Base-by-base conservation (phyloP, 2,888 invertebrate species). In the Scaptomyza caliginosa region DNA sequence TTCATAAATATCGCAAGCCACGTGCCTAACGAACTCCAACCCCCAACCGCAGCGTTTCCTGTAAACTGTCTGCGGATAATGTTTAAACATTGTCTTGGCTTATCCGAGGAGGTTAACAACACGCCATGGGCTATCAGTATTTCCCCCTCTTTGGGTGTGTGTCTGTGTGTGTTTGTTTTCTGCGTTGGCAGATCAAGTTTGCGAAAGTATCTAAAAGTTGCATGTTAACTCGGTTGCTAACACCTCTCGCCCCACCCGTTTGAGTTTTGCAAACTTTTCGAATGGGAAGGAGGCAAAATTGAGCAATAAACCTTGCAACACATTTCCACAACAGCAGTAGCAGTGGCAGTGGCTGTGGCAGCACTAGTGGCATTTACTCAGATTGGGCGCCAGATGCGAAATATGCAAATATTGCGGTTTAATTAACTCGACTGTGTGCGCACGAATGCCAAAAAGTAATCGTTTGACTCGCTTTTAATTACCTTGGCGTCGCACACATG, bases 391-490 rank as follows among this genome's bases (percentile, higher is more conserved):
- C 79, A 69, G 66, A 51, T 73, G 84, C 43, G 51, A 72, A 85
- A 76, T 79, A 85, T 83, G 82, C 74, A 78, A 83, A 83, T 87
- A 87, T 87, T 78, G 87, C 80, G 86, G 86, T 85, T 83, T 83
- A 83, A 83, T 83, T 87, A 83, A 87, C 62, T 83, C 70, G 64
- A 58, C 74, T 56, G 43, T 26, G n/a, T 43, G 43, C 17, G 43
- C 10, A 62, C 52, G 42, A 54, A 52, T 54, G 60, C 39, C 48
- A n/a, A 30, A 45, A 58, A 64, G 76, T 74, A 75, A 65, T 56
- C 77, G 73, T 64, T 72, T 64, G 68, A 72, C 50, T 70, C 26
- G 51, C 42, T 68, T 86, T 86, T 81, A 81, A 81, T 81, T 81
- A 81, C 71, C 51, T 50, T 57, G 23, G 26, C 63, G 57, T 24